Evolutionary conservation across 2,888 invertebrate species (phyloP), one percentile per base, ranked within the genome.

Genomic region (Plagodis pulveraria): DNA sequence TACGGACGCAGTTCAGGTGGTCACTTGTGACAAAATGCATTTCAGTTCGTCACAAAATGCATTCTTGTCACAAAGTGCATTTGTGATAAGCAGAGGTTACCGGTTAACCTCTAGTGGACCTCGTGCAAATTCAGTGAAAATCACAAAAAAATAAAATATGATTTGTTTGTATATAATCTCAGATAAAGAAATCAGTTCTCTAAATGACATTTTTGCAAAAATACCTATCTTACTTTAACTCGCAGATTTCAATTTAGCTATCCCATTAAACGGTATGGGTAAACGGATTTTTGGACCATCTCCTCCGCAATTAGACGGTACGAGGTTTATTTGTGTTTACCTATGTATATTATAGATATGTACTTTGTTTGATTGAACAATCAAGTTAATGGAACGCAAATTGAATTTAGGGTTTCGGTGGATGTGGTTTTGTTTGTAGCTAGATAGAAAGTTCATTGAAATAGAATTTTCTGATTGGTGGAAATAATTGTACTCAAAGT

Each of bases 311-410:
- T 76, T 77, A 71, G 70, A 60, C 42, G 56, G 48, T 65, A 68
- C 65, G 68, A 62, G 67, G 59, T 66, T 52, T 65, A 61, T 65
- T 60, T 65, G 46, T 63, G 55, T 49, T 56, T 62, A 58, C 59
- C 55, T 51, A 38, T 12, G 49, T 46, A 53, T 64, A 54, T 65
- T 34, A 33, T 50, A 42, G 5, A 32, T 45, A 46, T 6, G 22
- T 45, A 53, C 57, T 55, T 61, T 38, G 59, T 61, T 60, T 47
- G 58, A 61, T 64, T 65, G 62, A 58, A 73, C 67, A 73, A 72
- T 78, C 71, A 57, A 54, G 55, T 62, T 73, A 77, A 78, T 73
- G 72, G 70, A 70, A 65, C 53, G 55, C 65, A 73, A 70, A 80
- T 75, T 68, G 70, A 70, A 71, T 73, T 50, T 63, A 49, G 41